Evolutionary conservation across 2,113 vertebrate species (phyloP).

Genomic region (Erythrocebus patas): DNA sequence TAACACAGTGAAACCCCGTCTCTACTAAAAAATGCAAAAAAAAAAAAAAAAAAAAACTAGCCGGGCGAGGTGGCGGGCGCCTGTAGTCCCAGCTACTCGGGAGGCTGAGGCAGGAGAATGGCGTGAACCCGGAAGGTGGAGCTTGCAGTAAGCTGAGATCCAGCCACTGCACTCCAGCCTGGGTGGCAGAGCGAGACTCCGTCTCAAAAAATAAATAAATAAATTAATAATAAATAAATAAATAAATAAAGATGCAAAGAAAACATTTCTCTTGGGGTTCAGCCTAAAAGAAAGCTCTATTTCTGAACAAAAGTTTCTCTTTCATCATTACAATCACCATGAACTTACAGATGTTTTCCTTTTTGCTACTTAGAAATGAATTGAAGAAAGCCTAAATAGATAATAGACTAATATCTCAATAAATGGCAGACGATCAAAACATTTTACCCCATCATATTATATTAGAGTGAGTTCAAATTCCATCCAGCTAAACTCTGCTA

Average conservation of each 20-base stretch:
- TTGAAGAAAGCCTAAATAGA: not conserved
- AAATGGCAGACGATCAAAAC: not conserved
- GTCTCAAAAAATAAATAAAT: no score
- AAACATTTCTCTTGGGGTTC: not conserved
- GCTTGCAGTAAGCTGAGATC: no score
- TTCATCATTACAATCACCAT: not conserved
- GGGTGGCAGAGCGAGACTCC: no score
- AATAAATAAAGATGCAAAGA: not conserved
- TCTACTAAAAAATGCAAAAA: no score
- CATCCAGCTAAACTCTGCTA: not conserved
- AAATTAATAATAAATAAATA: no score
- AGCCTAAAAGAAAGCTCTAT: not conserved
- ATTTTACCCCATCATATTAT: not conserved
- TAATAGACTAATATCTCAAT: not conserved
- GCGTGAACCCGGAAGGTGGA: no score
- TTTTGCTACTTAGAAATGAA: not conserved
- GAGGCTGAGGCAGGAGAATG: no score
- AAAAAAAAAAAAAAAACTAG: no score
- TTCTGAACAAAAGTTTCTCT: constrained; percentile 12
- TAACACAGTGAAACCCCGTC: no score
- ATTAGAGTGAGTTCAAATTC: not conserved
- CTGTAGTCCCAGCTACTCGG: no score
- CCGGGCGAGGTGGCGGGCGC: no score
- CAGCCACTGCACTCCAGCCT: no score
- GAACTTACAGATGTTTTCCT: not conserved